These are phyloP conservation scores for Pinna nobilis DNA, from an alignment of 1,140 invertebrate species.

Conservation along the genomic window DNA sequence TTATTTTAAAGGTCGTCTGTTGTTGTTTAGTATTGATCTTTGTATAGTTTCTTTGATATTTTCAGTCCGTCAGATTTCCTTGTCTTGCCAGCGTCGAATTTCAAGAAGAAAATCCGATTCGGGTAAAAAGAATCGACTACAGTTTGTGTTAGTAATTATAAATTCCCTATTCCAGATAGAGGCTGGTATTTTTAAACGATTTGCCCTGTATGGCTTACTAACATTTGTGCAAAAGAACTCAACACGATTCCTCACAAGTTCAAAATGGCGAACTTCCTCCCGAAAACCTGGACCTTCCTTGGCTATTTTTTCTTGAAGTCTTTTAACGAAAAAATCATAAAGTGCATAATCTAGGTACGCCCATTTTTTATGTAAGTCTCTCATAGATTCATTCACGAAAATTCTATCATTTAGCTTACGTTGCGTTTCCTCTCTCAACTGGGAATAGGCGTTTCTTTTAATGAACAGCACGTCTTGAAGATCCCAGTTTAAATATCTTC, in stretches of 20 bases:
- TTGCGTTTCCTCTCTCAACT: neutral
- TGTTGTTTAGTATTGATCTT: too few species aligned
- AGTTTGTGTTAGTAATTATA: neutral
- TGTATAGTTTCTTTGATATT: too few species aligned
- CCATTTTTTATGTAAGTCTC: neutral
- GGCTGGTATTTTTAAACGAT: neutral
- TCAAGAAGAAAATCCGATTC: neutral
- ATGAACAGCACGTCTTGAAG: slow-evolving; percentile 53
- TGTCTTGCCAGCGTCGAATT: too few species aligned
- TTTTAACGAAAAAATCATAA: slow-evolving; percentile 47
- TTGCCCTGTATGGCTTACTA: neutral
- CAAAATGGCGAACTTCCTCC: slow-evolving; percentile 46
- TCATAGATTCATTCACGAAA: neutral
- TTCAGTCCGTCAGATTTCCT: too few species aligned
- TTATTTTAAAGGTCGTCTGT: too few species aligned
- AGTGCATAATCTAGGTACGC: slow-evolving; percentile 43
- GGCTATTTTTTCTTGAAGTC: slow-evolving; percentile 31
- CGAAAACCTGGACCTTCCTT: slow-evolving; percentile 26
- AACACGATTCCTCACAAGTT: slow-evolving; percentile 23
- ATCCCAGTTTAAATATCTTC: slow-evolving; percentile 53
- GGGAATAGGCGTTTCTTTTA: slow-evolving; percentile 3
- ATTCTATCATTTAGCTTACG: neutral
- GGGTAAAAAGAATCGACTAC: neutral
- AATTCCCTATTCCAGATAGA: neutral
- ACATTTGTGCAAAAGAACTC: slow-evolving; percentile 37